phyloP scores from a whole-genome alignment of 2,113 vertebrate species.

The Prionailurus viverrinus region DNA sequence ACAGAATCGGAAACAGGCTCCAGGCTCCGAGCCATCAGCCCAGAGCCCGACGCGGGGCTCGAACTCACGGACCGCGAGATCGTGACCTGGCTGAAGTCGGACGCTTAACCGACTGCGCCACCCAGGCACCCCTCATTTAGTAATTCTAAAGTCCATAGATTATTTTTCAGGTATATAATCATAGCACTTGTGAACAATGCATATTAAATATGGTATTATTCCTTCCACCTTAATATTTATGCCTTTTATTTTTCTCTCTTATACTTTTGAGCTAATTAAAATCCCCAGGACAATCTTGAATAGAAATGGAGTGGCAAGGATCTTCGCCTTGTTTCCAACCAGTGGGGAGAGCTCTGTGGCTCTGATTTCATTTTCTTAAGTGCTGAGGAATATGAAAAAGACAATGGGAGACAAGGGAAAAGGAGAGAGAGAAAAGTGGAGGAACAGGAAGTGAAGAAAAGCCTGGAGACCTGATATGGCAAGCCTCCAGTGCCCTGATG shows the following conservation, averaged over 20 bases:
- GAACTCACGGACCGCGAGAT: too few relatives aligned
- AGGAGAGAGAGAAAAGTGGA: neutral
- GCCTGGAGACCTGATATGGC: neutral
- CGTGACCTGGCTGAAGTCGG: too few relatives aligned
- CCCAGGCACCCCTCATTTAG: neutral
- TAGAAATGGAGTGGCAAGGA: neutral
- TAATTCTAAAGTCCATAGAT: neutral
- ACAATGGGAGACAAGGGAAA: neutral
- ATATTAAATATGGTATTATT: neutral
- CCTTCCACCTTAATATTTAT: conserved; percentile 36
- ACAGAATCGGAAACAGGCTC: too few relatives aligned
- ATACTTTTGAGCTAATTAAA: neutral
- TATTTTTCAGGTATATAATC: neutral
- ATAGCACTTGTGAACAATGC: conserved; percentile 2
- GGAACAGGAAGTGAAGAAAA: neutral
- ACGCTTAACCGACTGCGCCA: too few relatives aligned
- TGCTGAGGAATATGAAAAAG: neutral
- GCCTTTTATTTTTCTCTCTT: conserved; percentile 27
- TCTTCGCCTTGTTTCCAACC: neutral
- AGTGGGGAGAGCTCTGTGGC: neutral
- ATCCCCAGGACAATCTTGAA: neutral
- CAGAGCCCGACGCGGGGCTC: too few relatives aligned
- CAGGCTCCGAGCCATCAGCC: too few relatives aligned
- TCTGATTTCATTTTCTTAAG: neutral
- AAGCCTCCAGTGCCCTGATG: neutral